Base-by-base conservation (phyloP, 2,888 invertebrate genomes). In the Drosophila gaucha region DNA sequence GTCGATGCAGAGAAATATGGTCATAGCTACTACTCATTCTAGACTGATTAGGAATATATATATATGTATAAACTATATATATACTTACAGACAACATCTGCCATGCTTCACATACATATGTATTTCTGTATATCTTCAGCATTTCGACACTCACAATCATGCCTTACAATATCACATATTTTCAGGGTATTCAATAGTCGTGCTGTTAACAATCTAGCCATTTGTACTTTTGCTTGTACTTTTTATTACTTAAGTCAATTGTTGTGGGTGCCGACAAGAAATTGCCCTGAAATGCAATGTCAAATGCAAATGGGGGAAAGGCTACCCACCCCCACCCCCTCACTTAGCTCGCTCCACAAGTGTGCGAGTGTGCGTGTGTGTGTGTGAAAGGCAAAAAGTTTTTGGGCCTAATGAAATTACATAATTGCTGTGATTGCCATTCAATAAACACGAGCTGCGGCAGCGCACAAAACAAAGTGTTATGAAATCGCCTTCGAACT, bases 361-460 rank as follows among this genome's bases (percentile, higher is more conserved):
- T 62, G 47, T 24, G 46, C 8, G 55, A n/a, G 22, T 18, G 41
- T 39, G 51, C 30, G 50, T 38, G 57, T 26, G 22, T 41, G 52
- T 60, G 56, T 72, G 62, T 49, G 56, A 64, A 63, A 50, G 55
- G 49, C 55, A 39, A 49, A 20, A 14, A 51, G 44, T 74, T 69
- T n/a, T 59, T 67, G 63, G 41, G 64, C 67, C 63, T 70, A 78
- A 78, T 70, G 52, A 67, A 63, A 74, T 76, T 76, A 78, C 74
- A 76, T 78, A 78, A 76, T 76, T 74, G 70, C 67, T 35, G 57
- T 69, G 66, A 65, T 75, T 78, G 78, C 20, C 58, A 54, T 75
- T 70, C 71, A 75, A 70, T 73, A 74, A 63, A 44, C 41, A 60
- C 41, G 41, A 31, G 20, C 33, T 24, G 39, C 35, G 12, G 33